Evolutionary conservation across 2,888 invertebrate genomes (phyloP).

Genomic region (Axea sp.): DNA sequence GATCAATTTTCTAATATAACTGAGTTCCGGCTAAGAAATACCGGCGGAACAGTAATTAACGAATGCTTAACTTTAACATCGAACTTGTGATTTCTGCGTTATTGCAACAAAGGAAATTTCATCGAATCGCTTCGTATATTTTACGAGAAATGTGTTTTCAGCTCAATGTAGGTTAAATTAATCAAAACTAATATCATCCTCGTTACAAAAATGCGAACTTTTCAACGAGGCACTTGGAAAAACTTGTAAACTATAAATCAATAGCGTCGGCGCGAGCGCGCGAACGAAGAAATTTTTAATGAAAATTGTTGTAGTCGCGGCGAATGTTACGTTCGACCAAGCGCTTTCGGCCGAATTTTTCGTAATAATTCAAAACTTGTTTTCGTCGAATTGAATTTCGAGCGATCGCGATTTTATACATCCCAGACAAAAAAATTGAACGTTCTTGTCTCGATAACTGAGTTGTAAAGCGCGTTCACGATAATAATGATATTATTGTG

Average conservation of each 20-base stretch:
- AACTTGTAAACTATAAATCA: constrained; percentile 45
- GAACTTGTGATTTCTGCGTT: constrained; percentile 51
- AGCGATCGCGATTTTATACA: constrained; percentile 11
- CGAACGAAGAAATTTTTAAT: constrained; percentile 43
- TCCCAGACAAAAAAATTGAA: constrained; percentile 24
- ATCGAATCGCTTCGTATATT: constrained; percentile 53
- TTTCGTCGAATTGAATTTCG: constrained; percentile 24
- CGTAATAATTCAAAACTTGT: constrained; percentile 45
- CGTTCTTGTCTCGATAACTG: constrained; percentile 13
- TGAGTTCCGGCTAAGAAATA: constrained; percentile 50
- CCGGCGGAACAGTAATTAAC: constrained; percentile 50
- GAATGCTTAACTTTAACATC: constrained; percentile 55
- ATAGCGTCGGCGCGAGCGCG: constrained; percentile 26
- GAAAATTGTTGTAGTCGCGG: constrained; percentile 40
- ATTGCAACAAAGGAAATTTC: constrained; percentile 51
- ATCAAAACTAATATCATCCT: constrained; percentile 56
- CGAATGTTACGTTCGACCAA: constrained; percentile 2
- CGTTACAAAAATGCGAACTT: constrained; percentile 51
- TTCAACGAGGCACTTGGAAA: constrained; percentile 45
- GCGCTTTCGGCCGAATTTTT: constrained; percentile 14
- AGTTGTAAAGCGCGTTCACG: constrained; percentile 44
- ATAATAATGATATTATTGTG: constrained; percentile 47
- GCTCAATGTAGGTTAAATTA: constrained; percentile 55
- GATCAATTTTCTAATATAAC: constrained; percentile 55
- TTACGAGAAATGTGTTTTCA: constrained; percentile 52